Percentiles rank a stretch among this genome's conserved stretches.
Conservation (phyloP, 2,888 invertebrate genomes). For the Perithous albicinctus region DNA sequence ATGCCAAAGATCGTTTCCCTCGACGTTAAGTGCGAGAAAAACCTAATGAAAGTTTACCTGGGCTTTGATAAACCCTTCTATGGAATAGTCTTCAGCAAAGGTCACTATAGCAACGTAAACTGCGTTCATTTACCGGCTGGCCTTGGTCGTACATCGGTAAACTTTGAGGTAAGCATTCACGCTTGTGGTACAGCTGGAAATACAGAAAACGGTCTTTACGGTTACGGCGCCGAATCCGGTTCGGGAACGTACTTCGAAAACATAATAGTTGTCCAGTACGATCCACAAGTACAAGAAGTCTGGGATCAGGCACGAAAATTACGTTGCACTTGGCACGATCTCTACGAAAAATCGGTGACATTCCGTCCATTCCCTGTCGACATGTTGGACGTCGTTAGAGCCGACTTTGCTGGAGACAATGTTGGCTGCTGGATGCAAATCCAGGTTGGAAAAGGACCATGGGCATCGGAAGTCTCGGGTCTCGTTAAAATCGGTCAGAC, state of each 20-base stretch:
- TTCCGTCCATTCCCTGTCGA: constrained; percentile 98
- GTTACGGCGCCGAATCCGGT: constrained; percentile 94
- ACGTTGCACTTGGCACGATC: constrained; percentile 97
- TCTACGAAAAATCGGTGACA: constrained; percentile 97
- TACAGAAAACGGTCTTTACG: constrained; percentile 95
- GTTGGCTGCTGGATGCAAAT: constrained; percentile 99
- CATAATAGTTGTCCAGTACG: constrained; percentile 96
- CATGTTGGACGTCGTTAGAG: constrained; percentile 97
- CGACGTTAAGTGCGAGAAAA: constrained; percentile 97
- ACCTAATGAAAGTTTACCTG: constrained; percentile 96
- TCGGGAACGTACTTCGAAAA: constrained; percentile 97
- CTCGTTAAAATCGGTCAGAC: constrained; percentile 98
- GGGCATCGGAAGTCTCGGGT: constrained; percentile 98
- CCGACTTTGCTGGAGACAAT: constrained; percentile 97
- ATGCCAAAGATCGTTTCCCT: constrained; percentile 97
- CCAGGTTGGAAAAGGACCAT: constrained; percentile 97
- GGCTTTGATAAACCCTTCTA: constrained; percentile 97
- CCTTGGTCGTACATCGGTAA: constrained; percentile 93
- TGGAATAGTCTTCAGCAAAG: constrained; percentile 98
- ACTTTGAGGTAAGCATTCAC: constrained; percentile 96
- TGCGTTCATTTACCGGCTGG: constrained; percentile 97
- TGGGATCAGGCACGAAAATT: constrained; percentile 98
- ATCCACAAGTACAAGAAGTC: constrained; percentile 95
- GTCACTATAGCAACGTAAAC: constrained; percentile 96
- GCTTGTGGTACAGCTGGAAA: constrained; percentile 97